phyloP scores from a whole-genome alignment of 2,113 vertebrate genomes.

The Elephas maximus region DNA sequence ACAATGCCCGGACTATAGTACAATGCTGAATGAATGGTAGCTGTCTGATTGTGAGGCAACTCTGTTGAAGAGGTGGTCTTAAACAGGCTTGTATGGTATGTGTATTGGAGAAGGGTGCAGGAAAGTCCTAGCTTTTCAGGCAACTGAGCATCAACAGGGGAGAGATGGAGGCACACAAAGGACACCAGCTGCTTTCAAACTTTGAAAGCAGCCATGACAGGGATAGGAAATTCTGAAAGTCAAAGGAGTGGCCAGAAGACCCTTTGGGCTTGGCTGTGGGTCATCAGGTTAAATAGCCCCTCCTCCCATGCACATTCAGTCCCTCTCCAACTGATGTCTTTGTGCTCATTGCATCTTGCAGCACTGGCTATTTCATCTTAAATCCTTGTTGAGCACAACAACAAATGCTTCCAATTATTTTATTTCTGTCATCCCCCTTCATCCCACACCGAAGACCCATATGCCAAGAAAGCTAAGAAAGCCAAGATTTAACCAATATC shows the following conservation, averaged over 20 bases:
- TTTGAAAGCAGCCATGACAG: not conserved
- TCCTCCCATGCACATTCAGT: not conserved
- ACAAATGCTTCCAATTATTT: conserved; percentile 73
- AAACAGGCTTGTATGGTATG: not conserved
- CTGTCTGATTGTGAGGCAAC: not conserved
- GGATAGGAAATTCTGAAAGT: not conserved
- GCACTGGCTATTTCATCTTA: conserved; percentile 35
- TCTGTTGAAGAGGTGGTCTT: not conserved
- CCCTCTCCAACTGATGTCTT: conserved; percentile 34
- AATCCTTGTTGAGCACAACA: conserved; percentile 30
- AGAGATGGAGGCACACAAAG: not conserved
- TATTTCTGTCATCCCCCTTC: conserved; percentile 70
- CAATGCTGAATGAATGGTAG: not conserved
- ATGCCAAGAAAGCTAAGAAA: conserved; percentile 71
- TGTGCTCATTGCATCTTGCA: not conserved
- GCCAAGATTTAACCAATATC: conserved; percentile 70
- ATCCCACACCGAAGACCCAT: conserved; percentile 69
- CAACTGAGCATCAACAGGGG: not conserved
- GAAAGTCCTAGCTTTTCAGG: too few species aligned
- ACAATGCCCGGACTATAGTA: not conserved
- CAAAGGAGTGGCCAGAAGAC: not conserved
- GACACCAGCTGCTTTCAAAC: not conserved
- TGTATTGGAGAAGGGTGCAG: not conserved
- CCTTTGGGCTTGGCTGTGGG: not conserved
- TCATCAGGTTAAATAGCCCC: not conserved